Conservation (phyloP, 2,113 vertebrate species). For the Oncorhynchus mykiss region DNA sequence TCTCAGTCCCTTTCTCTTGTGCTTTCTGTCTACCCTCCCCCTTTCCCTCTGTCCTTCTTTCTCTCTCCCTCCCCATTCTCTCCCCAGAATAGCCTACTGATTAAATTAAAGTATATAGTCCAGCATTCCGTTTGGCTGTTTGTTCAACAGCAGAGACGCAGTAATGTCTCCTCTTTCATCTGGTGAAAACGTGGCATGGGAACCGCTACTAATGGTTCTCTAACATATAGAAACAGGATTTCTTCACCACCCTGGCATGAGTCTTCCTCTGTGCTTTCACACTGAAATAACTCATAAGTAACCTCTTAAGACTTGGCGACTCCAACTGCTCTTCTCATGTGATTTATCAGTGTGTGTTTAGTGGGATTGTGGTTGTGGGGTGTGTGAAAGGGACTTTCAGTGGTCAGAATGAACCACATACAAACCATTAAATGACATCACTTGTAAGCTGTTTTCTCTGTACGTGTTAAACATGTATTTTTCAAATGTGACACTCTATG, state of each 20-base stretch:
- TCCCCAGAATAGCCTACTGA: conserved; percentile 7
- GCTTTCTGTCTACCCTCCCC: neutral
- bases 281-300: conserved; percentile 55
- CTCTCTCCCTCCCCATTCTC: neutral
- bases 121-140: neutral
- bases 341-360: conserved; percentile 55
- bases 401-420: conserved; percentile 18
- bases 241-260: conserved; percentile 10
- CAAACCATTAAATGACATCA: neutral
- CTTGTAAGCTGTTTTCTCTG: neutral
- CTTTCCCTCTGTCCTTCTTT: neutral
- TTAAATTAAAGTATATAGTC: conserved; percentile 11
- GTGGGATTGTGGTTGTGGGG: conserved; percentile 45
- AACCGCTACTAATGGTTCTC: neutral
- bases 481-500: neutral
- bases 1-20: neutral
- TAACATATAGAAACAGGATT: conserved; percentile 10
- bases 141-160: neutral
- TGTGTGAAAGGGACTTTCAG: conserved; percentile 44
- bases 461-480: neutral
- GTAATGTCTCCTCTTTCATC: neutral
- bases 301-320: conserved; percentile 19
- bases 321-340: conserved; percentile 33
- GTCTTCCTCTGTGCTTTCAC: conserved; percentile 44
- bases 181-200: conserved; percentile 6